Evolutionary conservation across 2,888 invertebrate species (phyloP), one percentile per base, ranked within the genome.

Genomic region (Mamestra brassicae): DNA sequence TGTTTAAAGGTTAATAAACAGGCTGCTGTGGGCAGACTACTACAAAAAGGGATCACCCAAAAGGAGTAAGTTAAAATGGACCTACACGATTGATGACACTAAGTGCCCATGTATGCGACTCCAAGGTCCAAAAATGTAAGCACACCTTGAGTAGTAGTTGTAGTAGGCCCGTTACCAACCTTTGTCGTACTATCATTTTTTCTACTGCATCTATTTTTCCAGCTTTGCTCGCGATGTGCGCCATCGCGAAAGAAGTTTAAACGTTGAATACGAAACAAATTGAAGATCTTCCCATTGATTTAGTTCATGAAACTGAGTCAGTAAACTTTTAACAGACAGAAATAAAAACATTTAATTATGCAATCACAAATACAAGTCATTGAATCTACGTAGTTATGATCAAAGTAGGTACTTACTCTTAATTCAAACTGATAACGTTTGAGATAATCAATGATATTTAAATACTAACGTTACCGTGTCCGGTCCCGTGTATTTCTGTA

Each of bases 1-100:
- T 45, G 54, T 65, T 61, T 74, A 80, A 65, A 74, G 74, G 54
- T 65, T 76, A 69, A 38, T 45, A 78, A 54, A 79, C 36, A 26
- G 50, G 45, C 73, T n/a, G 34, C n/a, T 62, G 26, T 50, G 42
- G 11, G 4, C n/a, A 61, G n/a, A 11, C 4, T 42, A 38, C 11
- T 42, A 42, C 2, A 62, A 42, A 74, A 36, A 76, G n/a, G 4
- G 17, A 38, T 66, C 47, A 50, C 10, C 57, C 15, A 66, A 76
- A 74, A 50, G 17, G 15, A 11, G 4, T 11, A n/a, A 7, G 26
- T 54, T n/a, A 15, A 42, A 42, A 42, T 26, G 10, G 5, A 47
- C 10, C 45, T 54, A 13, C 26, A 54, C 4, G 2, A 36, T 15
- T 26, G 4, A 26, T 34, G 34, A n/a, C 4, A 11, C 11, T 42